These are phyloP conservation scores for Aphodius sticticus DNA, from an alignment of 2,888 invertebrate species.

Conservation along the genomic window DNA sequence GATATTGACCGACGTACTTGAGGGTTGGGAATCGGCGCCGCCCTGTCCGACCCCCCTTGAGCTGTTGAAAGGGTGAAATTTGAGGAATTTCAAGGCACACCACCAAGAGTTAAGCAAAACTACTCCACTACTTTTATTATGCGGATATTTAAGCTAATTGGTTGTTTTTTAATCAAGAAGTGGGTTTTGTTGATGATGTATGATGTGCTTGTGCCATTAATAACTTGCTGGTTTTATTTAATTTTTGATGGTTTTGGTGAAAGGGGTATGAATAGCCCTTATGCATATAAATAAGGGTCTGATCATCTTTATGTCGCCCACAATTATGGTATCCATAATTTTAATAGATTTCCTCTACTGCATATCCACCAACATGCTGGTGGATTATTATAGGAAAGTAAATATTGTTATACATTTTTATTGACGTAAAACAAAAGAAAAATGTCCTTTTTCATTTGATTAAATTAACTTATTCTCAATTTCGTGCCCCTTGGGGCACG, in stretches of 20 bases:
- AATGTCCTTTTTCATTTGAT: no score
- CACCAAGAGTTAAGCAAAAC: background rate
- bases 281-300: background rate
- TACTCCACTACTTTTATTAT: background rate
- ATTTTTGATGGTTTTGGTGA: background rate
- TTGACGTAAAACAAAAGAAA: no score
- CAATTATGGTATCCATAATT: background rate
- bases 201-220: slow-evolving; percentile 17
- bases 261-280: background rate
- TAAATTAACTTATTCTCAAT: no score
- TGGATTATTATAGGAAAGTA: no score
- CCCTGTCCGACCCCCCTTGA: slow-evolving; percentile 30
- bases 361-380: no score
- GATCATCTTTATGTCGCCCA: background rate
- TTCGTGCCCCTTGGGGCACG: no score
- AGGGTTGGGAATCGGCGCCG: slow-evolving; percentile 28
- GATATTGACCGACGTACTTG: slow-evolving; percentile 30
- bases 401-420: no score
- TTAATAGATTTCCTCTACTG: no score
- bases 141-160: background rate
- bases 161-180: slow-evolving; percentile 10
- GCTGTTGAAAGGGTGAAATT: slow-evolving; percentile 9
- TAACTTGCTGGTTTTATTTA: background rate
- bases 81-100: background rate
- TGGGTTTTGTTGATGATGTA: slow-evolving; percentile 16